Evolutionary conservation across 2,797 vertebrate genomes (phyloP).

Genomic region (Cephalopachus bancanus): DNA sequence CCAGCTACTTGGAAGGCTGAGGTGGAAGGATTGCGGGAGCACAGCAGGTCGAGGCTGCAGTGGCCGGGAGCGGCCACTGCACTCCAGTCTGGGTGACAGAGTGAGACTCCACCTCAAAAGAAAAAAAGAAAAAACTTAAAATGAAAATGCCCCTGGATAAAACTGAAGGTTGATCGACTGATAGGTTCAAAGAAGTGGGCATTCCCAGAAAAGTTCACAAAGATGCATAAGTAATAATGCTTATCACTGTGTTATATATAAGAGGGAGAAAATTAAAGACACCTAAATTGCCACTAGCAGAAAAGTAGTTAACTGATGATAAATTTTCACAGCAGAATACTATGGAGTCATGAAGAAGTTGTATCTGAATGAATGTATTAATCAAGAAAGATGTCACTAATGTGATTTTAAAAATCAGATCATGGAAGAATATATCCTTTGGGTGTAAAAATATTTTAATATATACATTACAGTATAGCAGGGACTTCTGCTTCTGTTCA

Average conservation of each 20-base stretch:
- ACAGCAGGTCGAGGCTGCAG: too few relatives aligned
- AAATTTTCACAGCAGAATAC: background rate
- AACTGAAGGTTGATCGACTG: too few relatives aligned
- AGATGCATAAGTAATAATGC: background rate
- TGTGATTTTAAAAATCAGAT: background rate
- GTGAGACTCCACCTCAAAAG: too few relatives aligned
- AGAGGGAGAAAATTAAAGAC: background rate
- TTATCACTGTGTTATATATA: too few relatives aligned
- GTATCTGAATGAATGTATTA: fast-evolving
- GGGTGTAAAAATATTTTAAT: background rate
- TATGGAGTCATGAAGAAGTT: background rate
- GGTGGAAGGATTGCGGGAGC: too few relatives aligned
- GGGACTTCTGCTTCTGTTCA: background rate
- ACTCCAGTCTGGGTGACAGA: too few relatives aligned
- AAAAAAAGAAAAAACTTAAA: background rate
- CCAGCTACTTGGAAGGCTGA: too few relatives aligned
- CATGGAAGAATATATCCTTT: background rate
- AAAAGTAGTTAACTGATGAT: too few relatives aligned
- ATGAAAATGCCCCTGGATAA: background rate
- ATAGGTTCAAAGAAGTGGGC: background rate
- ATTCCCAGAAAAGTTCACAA: background rate
- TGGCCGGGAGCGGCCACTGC: too few relatives aligned
- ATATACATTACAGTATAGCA: background rate
- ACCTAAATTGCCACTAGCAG: background rate
- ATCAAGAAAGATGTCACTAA: background rate